Conservation (phyloP, 2,113 vertebrate species). For the Sebastes fasciatus region DNA sequence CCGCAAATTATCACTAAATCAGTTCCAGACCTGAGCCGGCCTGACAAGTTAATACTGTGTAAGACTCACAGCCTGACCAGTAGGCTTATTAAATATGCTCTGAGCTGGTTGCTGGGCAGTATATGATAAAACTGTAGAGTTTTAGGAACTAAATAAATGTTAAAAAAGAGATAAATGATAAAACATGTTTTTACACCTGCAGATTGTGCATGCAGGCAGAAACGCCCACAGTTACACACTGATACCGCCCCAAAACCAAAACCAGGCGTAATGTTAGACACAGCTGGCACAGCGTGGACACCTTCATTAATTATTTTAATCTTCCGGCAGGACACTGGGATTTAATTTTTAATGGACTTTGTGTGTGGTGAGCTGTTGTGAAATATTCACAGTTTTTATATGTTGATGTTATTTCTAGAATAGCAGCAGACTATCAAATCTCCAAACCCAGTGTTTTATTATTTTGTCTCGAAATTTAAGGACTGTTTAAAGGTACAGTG, state of each 20-base stretch:
- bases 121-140: not conserved
- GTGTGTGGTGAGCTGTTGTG: not conserved
- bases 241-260: not conserved
- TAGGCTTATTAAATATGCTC: not conserved
- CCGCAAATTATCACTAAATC: not conserved
- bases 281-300: constrained; percentile 5
- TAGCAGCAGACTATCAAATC: not conserved
- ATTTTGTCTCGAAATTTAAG: not conserved
- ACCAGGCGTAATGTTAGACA: not conserved
- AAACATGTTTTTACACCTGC: not conserved
- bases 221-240: not conserved
- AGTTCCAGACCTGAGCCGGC: not conserved
- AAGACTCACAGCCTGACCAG: not conserved
- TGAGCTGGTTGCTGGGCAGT: not conserved
- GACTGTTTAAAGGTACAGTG: too few species aligned
- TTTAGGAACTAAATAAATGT: not conserved
- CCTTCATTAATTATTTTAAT: constrained; percentile 14
- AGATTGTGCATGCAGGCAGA: constrained; percentile 13
- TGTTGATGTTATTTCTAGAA: too few species aligned
- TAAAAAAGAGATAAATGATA: not conserved
- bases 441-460: not conserved
- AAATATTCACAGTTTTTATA: too few species aligned
- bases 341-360: constrained; percentile 1
- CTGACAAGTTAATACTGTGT: not conserved
- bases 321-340: constrained; percentile 1